A percentile compares a stretch with the other conserved stretches of the same genome.
Evolutionary conservation across 2,113 vertebrate species (phyloP).

Genomic region (Barnardius zonarius): DNA sequence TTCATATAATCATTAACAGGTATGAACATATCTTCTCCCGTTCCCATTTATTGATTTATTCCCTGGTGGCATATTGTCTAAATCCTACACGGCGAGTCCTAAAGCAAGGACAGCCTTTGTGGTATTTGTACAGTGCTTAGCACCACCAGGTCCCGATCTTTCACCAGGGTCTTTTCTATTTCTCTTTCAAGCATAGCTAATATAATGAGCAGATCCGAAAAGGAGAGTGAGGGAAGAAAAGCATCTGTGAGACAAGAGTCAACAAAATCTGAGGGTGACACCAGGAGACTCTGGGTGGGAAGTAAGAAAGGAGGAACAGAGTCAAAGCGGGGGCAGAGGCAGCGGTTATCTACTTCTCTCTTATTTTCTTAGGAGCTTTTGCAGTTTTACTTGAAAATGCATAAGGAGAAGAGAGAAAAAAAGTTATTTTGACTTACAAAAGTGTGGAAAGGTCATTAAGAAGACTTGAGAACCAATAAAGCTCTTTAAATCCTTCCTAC

Average conservation of each 20-base stretch:
- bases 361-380: conserved; percentile 28
- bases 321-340: not conserved
- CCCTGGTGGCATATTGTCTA: conserved; percentile 17
- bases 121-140: conserved; percentile 59
- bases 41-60: conserved; percentile 52
- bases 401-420: not conserved
- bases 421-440: conserved; percentile 55
- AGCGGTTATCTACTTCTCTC: not conserved
- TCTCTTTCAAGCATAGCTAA: conserved; percentile 5
- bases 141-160: not conserved
- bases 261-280: conserved; percentile 28
- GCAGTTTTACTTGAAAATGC: conserved; percentile 22
- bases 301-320: not conserved
- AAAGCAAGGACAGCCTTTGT: conserved; percentile 58
- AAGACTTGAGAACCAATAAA: conserved; percentile 67
- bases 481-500: conserved; percentile 63
- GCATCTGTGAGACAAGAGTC: conserved; percentile 19
- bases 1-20: conserved; percentile 33
- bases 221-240: not conserved
- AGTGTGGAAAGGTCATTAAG: conserved; percentile 58
- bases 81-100: not conserved
- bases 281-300: not conserved
- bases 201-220: conserved; percentile 29
- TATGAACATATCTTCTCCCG: conserved; percentile 35
- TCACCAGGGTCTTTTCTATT: not conserved